These are phyloP conservation scores for Oxyscelio sp. DNA, from an alignment of 2,888 invertebrate genomes.

Conservation along the genomic window DNA sequence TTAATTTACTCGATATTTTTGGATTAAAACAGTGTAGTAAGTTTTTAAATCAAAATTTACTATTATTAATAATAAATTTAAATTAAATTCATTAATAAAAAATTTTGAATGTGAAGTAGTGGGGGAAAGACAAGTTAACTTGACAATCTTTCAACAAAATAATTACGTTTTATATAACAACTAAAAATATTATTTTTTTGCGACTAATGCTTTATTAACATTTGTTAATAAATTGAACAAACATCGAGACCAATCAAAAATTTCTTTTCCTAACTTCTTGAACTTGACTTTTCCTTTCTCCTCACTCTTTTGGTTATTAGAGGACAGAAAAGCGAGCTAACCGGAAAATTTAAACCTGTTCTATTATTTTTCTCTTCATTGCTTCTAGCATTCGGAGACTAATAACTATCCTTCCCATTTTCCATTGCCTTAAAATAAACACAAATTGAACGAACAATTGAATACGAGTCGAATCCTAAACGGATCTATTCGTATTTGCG, in stretches of 20 bases:
- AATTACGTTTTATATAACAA: too few species aligned
- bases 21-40: too few species aligned
- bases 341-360: conserved; percentile 5
- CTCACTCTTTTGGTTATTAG: not conserved
- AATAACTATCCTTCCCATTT: conserved; percentile 28
- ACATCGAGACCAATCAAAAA: not conserved
- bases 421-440: conserved; percentile 36
- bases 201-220: too few species aligned
- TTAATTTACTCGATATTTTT: too few species aligned
- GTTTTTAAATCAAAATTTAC: too few species aligned
- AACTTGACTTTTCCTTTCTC: not conserved
- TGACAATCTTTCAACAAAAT: too few species aligned
- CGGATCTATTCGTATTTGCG: conserved; percentile 10
- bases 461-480: conserved; percentile 9
- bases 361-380: conserved; percentile 23
- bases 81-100: too few species aligned
- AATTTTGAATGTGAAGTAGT: too few species aligned
- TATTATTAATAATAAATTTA: too few species aligned
- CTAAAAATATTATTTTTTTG: too few species aligned
- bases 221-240: too few species aligned
- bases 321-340: conserved; percentile 2
- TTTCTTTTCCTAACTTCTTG: not conserved
- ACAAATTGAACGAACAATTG: conserved; percentile 31
- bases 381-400: conserved; percentile 26
- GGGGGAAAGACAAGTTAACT: too few species aligned